phyloP scores from a whole-genome alignment of 2,113 vertebrate genomes.

The Oncorhynchus nerka region DNA sequence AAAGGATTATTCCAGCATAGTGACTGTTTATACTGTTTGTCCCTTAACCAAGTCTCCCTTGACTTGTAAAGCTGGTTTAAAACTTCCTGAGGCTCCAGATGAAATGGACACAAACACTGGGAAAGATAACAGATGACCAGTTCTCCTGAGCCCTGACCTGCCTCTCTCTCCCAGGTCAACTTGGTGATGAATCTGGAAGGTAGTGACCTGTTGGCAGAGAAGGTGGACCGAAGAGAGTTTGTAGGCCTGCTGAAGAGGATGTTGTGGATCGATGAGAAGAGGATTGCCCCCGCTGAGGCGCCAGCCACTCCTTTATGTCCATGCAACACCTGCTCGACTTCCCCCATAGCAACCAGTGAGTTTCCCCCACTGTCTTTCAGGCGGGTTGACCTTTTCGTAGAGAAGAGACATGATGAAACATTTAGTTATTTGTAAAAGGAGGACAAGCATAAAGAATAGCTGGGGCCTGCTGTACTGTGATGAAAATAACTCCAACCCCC shows the following conservation, averaged over 20 bases:
- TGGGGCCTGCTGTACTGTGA: too few species aligned
- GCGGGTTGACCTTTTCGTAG: too few species aligned
- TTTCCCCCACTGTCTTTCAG: not conserved
- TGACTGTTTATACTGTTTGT: too few species aligned
- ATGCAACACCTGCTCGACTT: slow-evolving; percentile 98
- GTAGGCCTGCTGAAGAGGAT: slow-evolving; percentile 96
- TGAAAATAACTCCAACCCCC: not conserved
- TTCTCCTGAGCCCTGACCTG: slow-evolving; percentile 12
- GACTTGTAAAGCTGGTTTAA: too few species aligned
- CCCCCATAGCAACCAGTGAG: slow-evolving; percentile 97
- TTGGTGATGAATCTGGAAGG: slow-evolving; percentile 98
- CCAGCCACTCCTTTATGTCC: slow-evolving; percentile 92
- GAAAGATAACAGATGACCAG: too few species aligned
- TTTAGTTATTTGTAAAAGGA: too few species aligned
- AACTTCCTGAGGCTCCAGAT: too few species aligned
- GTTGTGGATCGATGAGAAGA: slow-evolving; percentile 95
- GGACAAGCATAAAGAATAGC: too few species aligned
- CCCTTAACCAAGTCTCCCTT: too few species aligned
- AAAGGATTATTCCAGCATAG: too few species aligned
- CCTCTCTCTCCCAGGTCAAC: slow-evolving; percentile 83
- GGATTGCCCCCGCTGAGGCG: slow-evolving; percentile 88
- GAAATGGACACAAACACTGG: too few species aligned
- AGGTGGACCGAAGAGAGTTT: slow-evolving; percentile 95
- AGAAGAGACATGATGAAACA: too few species aligned
- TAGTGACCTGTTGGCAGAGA: slow-evolving; percentile 94